Percentiles rank a stretch among this genome's conserved stretches.
phyloP scores from a whole-genome alignment of 2,888 invertebrate species.

The Drosophila nr. perissopoda region DNA sequence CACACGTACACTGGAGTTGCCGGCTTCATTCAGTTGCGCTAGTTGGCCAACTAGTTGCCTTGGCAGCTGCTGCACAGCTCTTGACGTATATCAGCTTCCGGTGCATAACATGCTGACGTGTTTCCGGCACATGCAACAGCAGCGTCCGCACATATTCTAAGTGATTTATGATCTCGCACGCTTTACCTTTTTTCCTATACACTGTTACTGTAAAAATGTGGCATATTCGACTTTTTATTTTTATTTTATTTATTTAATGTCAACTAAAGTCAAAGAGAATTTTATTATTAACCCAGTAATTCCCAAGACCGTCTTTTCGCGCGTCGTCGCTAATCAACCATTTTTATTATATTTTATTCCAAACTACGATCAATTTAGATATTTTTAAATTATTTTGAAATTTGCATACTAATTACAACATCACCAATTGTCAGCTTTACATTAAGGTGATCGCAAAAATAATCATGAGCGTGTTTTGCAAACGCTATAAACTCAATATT shows the following conservation, averaged over 20 bases:
- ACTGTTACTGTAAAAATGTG: not conserved
- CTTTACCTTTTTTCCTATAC: constrained; percentile 21
- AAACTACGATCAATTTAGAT: not conserved
- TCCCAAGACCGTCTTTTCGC: not conserved
- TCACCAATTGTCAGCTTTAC: not conserved
- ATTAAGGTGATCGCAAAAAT: too few relatives aligned
- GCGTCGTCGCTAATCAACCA: not conserved
- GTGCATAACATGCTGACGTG: constrained; percentile 74
- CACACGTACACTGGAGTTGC: constrained; percentile 1
- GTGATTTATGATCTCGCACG: constrained; percentile 65
- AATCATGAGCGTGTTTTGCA: not conserved
- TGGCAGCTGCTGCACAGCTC: constrained; percentile 39
- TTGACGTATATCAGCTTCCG: constrained; percentile 68
- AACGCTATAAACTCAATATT: not conserved
- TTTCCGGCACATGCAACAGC: constrained; percentile 63
- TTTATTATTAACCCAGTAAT: not conserved
- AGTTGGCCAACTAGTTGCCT: constrained; percentile 19
- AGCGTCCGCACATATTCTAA: constrained; percentile 55
- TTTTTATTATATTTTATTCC: not conserved
- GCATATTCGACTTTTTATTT: not conserved
- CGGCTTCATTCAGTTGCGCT: constrained; percentile 14
- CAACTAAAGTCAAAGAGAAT: not conserved
- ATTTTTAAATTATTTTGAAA: not conserved
- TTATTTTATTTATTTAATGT: not conserved
- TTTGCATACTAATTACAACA: not conserved